phyloP scores from a whole-genome alignment of 1,140 invertebrate species.

The Papilio polytes region DNA sequence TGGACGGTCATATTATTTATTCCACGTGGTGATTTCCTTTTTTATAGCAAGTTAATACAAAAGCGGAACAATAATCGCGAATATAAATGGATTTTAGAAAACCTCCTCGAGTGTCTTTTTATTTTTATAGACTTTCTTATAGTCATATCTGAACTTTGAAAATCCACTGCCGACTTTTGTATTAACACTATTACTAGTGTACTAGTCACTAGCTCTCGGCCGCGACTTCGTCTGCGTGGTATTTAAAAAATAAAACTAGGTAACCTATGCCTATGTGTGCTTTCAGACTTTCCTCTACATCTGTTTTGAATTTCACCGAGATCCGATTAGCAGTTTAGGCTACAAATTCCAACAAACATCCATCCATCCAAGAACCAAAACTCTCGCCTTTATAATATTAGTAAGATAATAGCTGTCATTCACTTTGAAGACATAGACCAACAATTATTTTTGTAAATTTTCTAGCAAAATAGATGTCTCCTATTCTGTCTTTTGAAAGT shows the following conservation, averaged over 20 bases:
- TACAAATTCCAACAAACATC: too few species aligned
- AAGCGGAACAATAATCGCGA: not conserved
- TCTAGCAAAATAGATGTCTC: not conserved
- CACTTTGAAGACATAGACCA: not conserved
- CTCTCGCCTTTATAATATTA: too few species aligned
- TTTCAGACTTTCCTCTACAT: too few species aligned
- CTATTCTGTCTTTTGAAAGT: not conserved
- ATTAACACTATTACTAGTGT: too few species aligned
- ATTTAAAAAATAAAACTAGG: too few species aligned
- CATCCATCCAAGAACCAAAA: too few species aligned
- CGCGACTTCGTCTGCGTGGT: too few species aligned
- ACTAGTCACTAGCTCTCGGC: too few species aligned
- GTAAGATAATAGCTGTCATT: not conserved
- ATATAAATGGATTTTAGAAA: not conserved
- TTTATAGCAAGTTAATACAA: not conserved
- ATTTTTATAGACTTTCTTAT: not conserved
- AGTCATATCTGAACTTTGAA: not conserved
- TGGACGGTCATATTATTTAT: not conserved
- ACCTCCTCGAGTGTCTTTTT: not conserved
- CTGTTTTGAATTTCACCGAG: too few species aligned
- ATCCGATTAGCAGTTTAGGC: too few species aligned
- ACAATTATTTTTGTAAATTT: not conserved
- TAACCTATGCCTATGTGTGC: too few species aligned
- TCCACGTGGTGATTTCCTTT: not conserved
- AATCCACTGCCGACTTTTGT: too few species aligned